Conservation (phyloP, 2,888 invertebrate genomes). For the Drosophila nr. perissopoda region DNA sequence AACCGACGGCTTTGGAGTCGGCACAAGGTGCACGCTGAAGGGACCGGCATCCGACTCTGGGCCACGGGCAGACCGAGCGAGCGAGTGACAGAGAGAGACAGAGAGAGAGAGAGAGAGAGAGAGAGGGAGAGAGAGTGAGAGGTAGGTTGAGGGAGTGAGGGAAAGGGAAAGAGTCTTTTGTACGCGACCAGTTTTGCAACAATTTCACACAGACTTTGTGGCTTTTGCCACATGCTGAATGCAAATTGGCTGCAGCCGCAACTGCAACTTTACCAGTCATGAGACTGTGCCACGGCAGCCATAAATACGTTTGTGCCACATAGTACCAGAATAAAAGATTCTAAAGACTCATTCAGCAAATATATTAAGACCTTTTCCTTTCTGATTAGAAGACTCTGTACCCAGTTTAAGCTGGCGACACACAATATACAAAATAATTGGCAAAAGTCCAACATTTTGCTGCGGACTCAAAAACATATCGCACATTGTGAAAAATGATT, state of each 20-base stretch:
- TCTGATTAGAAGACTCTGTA: background rate
- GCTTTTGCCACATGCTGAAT: slow-evolving; percentile 36
- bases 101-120: background rate
- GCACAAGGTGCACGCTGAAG: slow-evolving; percentile 34
- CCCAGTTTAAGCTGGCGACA: background rate
- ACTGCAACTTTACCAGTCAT: slow-evolving; percentile 7
- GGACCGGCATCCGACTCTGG: slow-evolving; percentile 25
- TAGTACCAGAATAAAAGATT: background rate
- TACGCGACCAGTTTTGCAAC: slow-evolving; percentile 68
- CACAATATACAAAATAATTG: too few species aligned
- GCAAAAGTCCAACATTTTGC: background rate
- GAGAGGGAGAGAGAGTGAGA: slow-evolving; percentile 1
- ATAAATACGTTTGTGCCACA: background rate
- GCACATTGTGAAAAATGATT: background rate
- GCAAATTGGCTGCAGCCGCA: slow-evolving; percentile 34
- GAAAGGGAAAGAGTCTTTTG: slow-evolving; percentile 7
- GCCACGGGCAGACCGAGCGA: background rate
- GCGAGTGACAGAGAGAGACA: background rate
- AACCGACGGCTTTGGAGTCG: slow-evolving; percentile 8
- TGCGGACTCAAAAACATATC: background rate
- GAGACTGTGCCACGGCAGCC: background rate
- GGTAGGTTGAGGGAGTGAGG: background rate
- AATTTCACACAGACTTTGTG: slow-evolving; percentile 38
- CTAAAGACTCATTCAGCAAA: slow-evolving; percentile 1
- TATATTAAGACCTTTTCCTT: background rate